Evolutionary conservation across 64 coral and sea anemone species (phyloP).

Genomic region (Platygyra sinensis): DNA sequence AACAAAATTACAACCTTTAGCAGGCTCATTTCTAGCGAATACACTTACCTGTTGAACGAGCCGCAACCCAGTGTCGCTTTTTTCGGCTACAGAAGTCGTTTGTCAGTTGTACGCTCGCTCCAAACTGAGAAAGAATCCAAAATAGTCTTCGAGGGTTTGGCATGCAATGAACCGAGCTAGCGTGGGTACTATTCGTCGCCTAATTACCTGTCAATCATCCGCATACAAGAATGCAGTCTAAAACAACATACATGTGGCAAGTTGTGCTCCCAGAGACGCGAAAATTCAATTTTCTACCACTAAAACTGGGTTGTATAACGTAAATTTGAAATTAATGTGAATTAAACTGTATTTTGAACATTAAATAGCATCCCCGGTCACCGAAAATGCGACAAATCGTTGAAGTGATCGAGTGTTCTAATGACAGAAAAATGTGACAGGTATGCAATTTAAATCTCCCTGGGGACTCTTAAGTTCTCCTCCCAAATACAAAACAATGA

Average conservation of each 20-base stretch:
- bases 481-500: conserved; percentile 40
- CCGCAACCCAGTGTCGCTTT: neutral
- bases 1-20: neutral
- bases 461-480: conserved; percentile 3
- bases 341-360: neutral
- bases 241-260: neutral
- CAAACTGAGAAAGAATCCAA: conserved; percentile 7
- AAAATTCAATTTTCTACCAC: neutral
- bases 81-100: conserved; percentile 24
- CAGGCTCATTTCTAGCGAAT: neutral
- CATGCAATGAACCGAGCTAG: conserved; percentile 16
- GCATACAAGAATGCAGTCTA: conserved; percentile 35
- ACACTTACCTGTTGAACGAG: conserved; percentile 1
- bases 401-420: neutral
- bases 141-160: conserved; percentile 27
- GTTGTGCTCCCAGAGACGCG: neutral
- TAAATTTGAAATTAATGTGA: neutral
- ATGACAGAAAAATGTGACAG: conserved; percentile 32
- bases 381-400: neutral
- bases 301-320: neutral
- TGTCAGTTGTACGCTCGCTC: neutral
- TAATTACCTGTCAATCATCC: conserved; percentile 53
- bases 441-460: conserved; percentile 12
- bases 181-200: conserved; percentile 48
- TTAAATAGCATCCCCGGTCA: neutral